phyloP scores from a whole-genome alignment of 2,888 invertebrate species.

The Melieria crassipennis region DNA sequence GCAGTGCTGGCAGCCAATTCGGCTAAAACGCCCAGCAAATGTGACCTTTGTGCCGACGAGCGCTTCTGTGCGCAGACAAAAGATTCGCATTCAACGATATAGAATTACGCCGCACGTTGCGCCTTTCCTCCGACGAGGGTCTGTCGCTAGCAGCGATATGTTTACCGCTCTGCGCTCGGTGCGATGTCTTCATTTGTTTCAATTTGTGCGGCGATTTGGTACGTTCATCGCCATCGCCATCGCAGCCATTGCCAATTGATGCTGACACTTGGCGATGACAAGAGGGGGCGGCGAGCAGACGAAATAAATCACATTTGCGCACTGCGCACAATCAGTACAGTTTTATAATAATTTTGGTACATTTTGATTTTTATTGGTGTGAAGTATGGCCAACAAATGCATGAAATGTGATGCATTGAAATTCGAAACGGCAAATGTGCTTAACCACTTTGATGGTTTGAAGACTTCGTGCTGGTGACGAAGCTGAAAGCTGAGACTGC shows the following conservation, averaged over 20 bases:
- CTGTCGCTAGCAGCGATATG: background rate
- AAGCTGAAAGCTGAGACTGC: too few species aligned
- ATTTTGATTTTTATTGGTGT: constrained; percentile 33
- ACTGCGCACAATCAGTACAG: constrained; percentile 55
- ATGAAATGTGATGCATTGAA: constrained; percentile 26
- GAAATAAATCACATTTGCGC: constrained; percentile 59
- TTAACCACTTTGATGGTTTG: too few species aligned
- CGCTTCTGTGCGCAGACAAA: background rate
- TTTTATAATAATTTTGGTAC: constrained; percentile 33
- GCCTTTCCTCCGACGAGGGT: constrained; percentile 49
- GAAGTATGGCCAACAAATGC: constrained; percentile 3
- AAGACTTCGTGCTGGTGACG: too few species aligned
- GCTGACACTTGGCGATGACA: background rate
- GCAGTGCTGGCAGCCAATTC: constrained; percentile 35
- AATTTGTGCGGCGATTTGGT: background rate
- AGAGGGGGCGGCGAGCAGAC: background rate
- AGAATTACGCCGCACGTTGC: constrained; percentile 60
- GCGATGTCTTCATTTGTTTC: constrained; percentile 29
- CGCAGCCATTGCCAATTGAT: too few species aligned
- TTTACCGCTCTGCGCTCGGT: background rate
- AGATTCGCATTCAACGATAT: constrained; percentile 41
- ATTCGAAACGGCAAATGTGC: too few species aligned
- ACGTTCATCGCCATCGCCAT: constrained; percentile 9
- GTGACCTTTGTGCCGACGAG: constrained; percentile 55
- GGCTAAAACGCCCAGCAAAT: constrained; percentile 51